Evolutionary conservation across 1,140 invertebrate species (phyloP), one percentile per base, ranked within the genome.

Genomic region (Spodoptera frugiperda): DNA sequence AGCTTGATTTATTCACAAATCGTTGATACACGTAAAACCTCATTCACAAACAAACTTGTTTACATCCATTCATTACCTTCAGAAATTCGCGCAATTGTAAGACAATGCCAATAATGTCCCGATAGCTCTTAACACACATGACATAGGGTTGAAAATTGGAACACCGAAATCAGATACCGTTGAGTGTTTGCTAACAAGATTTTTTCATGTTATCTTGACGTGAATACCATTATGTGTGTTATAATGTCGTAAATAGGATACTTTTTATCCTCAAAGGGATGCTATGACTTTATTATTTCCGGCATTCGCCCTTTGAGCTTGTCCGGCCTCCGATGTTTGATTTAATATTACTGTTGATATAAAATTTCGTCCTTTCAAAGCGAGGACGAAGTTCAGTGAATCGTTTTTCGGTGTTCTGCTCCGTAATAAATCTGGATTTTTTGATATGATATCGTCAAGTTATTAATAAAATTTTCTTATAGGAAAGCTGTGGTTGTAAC

Each of bases 281-380:
- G 48, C 53, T 75, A 75, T 44, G 57, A 75, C 48, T 75, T 75
- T 75, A 75, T 75, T 75, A 75, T 75, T 75, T 75, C 72, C 72
- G 72, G 72, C 30, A 65, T 65, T 53, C 72, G 72, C n/a, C 72
- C 72, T 75, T 53, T 65, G 59, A 75, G 48, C 57, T 75, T 63
- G 72, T 75, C 72, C 72, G 72, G 49, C 59, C 54, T 30, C n/a
- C 59, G 30, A 63, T 65, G 59, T 75, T 75, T 75, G 59, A 44
- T 53, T 75, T 61, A 73, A 33, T 73, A 25, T 61, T 21, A 48
- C 15, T 63, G 57, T 65, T 75, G 57, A 39, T 54, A 75, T 65
- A 54, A 44, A 74, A 65, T 53, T 73, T 33, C 2, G 53, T 72
- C 15, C 68, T 55, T 57, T 72, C 68, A 57, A 57, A 72, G 30